Evolutionary conservation across 92 coral and sea anemone genomes (phyloP).

Genomic region (Zoanthus solanderi): DNA sequence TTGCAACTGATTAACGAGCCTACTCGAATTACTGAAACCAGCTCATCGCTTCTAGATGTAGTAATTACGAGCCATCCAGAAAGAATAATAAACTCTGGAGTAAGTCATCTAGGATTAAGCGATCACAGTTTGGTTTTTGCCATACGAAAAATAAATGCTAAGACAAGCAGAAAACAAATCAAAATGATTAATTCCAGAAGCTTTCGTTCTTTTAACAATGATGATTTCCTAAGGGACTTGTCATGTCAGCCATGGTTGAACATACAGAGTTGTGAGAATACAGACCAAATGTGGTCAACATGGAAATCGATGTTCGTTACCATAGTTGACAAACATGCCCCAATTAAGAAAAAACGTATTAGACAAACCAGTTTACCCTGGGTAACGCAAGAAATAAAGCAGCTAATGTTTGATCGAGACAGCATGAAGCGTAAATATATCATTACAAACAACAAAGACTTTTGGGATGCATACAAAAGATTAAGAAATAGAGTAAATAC

Average conservation of each 20-base stretch:
- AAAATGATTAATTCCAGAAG: neutral
- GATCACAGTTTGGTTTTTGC: no score
- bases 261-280: conserved; percentile 11
- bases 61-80: neutral
- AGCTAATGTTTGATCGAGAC: conserved; percentile 6
- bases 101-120: no score
- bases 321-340: conserved; percentile 8
- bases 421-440: conserved; percentile 14
- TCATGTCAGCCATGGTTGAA: conserved; percentile 17
- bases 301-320: conserved; percentile 4
- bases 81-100: conserved; percentile 1
- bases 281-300: conserved; percentile 8
- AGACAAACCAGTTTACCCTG: conserved; percentile 7
- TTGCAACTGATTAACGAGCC: no score
- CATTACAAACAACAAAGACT: conserved; percentile 7
- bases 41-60: neutral
- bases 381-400: neutral
- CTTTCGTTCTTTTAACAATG: conserved; percentile 1
- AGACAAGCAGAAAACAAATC: conserved; percentile 17
- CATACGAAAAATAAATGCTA: conserved; percentile 5
- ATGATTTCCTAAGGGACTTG: neutral
- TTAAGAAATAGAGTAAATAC: conserved; percentile 29
- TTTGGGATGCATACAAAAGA: conserved; percentile 23
- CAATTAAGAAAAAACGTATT: neutral
- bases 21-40: no score